Evolutionary conservation across 1,140 invertebrate species (phyloP).

Genomic region (Sarcophaga bullata): DNA sequence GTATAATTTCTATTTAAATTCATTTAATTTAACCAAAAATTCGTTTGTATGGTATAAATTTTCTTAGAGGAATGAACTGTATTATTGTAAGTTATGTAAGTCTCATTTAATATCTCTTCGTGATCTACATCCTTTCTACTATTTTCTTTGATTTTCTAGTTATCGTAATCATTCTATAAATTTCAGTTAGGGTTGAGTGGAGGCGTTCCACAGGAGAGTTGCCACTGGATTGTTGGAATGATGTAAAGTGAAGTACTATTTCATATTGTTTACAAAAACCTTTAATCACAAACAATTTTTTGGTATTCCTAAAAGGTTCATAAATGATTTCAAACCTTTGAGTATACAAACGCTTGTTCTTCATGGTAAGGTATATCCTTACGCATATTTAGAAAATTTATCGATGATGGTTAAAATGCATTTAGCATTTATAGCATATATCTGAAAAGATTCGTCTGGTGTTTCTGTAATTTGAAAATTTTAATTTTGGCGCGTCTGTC

Average conservation of each 20-base stretch:
- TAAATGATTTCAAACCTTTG: neutral
- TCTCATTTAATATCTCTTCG: constrained; percentile 44
- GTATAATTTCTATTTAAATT: neutral
- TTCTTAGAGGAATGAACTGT: constrained; percentile 43
- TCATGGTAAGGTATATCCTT: neutral
- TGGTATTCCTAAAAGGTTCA: constrained; percentile 17
- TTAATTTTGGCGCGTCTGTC: neutral
- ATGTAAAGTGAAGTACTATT: constrained; percentile 41
- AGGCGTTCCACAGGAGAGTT: constrained; percentile 45
- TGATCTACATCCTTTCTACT: constrained; percentile 44
- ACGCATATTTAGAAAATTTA: constrained; percentile 41
- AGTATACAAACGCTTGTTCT: constrained; percentile 19
- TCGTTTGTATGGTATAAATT: constrained; percentile 39
- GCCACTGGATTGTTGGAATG: constrained; percentile 45
- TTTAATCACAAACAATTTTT: constrained; percentile 44
- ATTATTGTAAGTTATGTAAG: constrained; percentile 47
- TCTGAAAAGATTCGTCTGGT: constrained; percentile 20
- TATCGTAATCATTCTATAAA: constrained; percentile 42
- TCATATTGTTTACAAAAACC: constrained; percentile 44
- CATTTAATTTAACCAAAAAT: neutral
- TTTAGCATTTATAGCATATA: constrained; percentile 36
- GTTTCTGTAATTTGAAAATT: constrained; percentile 40
- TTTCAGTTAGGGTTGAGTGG: constrained; percentile 47
- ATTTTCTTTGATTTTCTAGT: constrained; percentile 39
- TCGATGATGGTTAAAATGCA: constrained; percentile 42